Percentiles rank a stretch among this genome's conserved stretches.
phyloP scores from a whole-genome alignment of 2,113 vertebrate species.

The Rhodinocichla rosea region DNA sequence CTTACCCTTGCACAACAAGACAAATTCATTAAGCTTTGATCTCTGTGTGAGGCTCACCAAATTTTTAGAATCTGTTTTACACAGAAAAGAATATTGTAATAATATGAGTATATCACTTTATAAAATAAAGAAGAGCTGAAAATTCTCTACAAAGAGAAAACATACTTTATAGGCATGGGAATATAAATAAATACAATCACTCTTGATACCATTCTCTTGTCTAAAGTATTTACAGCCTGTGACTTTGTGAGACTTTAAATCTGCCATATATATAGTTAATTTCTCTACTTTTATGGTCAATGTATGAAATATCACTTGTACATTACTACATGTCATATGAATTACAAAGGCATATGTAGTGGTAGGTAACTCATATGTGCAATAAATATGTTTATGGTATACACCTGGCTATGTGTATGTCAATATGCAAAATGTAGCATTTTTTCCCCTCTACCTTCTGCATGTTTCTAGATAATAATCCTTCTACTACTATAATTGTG shows the following conservation, averaged over 20 bases:
- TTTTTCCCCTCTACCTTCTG: background rate
- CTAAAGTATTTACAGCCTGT: background rate
- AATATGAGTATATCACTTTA: background rate
- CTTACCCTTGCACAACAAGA: conserved; percentile 14
- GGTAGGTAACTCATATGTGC: background rate
- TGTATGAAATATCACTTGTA: background rate
- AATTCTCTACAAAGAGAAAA: background rate
- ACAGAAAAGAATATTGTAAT: background rate
- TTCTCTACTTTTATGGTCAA: background rate
- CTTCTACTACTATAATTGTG: background rate
- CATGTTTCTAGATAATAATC: background rate
- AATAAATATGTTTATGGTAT: background rate
- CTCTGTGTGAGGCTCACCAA: conserved; percentile 41
- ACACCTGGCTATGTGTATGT: background rate
- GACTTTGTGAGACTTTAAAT: background rate
- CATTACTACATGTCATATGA: background rate
- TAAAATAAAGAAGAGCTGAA: background rate
- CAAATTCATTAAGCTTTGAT: conserved; percentile 44
- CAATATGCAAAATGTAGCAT: background rate
- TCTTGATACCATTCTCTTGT: background rate
- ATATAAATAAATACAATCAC: background rate
- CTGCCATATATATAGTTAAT: background rate
- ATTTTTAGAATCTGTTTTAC: conserved; percentile 19
- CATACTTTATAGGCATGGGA: background rate
- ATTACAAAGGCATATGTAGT: background rate